Evolutionary conservation across 2,888 invertebrate genomes (phyloP), one percentile per base, ranked within the genome.

Genomic region (Alentia gelatinosa): DNA sequence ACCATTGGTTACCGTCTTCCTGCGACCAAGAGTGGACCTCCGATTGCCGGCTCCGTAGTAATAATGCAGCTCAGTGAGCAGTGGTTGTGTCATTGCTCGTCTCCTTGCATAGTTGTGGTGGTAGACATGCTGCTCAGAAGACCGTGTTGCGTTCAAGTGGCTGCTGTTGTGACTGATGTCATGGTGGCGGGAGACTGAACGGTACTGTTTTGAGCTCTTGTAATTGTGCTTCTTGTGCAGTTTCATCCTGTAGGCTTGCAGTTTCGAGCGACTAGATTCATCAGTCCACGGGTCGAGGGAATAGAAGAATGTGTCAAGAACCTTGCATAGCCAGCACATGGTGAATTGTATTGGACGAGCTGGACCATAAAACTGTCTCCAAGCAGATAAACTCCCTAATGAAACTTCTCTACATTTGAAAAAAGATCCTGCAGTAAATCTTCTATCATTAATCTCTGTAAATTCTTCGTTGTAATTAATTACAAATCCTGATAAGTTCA

Each of bases 271-370:
- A 30, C 19, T 63, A 1, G 23, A 30, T 4, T 30, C 47, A 50
- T 88, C 56, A 26, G 23, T n/a, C 88, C 88, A 50, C 0, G 89
- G 63, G 33, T 90, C 90, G 40, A 90, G 19, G 9, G 75, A 47
- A 7, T 33, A 33, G 23, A 90, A 79, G 26, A 90, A 75, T n/a
- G 47, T 75, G 50, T 90, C 90, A 33, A 90, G 12, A n/a, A 90
- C 79, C 42, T 33, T 40, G 26, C 90, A 90, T 23, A 90, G 47
- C 90, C 90, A 90, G 35, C 90, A 90, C 90, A 90, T 90, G 33
- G 23, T 83, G 42, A 37, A 33, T 0, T 19, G n/a, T 9, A 56
- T 56, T 56, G 19, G n/a, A n/a, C n/a, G n/a, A n/a, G n/a, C n/a
- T n/a, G n/a, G n/a, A n/a, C n/a, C n/a, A n/a, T n/a, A n/a, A n/a